A percentile compares a stretch with the other conserved stretches of the same genome.
Conservation (phyloP, 2,113 vertebrate genomes). For the Xerus inauris region DNA sequence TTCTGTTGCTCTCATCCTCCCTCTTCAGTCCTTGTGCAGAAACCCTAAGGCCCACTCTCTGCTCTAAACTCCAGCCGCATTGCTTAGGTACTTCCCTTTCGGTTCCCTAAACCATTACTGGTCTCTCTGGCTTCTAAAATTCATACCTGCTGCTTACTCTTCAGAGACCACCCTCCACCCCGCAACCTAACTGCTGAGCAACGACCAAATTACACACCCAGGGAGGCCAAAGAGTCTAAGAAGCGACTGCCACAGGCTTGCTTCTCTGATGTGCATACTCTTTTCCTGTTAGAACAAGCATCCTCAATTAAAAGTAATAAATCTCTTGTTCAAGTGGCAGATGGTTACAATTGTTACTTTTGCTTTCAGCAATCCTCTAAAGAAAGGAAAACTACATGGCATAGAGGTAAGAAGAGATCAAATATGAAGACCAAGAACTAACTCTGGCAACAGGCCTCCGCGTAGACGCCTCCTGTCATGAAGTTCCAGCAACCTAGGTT, state of each 20-base stretch:
- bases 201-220: background rate
- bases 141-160: background rate
- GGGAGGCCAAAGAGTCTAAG: background rate
- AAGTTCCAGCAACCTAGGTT: background rate
- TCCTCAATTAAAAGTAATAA: slow-evolving; percentile 7
- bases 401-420: background rate
- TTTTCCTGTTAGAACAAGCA: slow-evolving; percentile 7
- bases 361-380: background rate
- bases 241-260: background rate
- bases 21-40: background rate
- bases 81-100: background rate
- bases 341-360: background rate
- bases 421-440: background rate
- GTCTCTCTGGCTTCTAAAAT: background rate
- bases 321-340: slow-evolving; percentile 6
- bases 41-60: background rate
- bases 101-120: background rate
- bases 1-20: background rate
- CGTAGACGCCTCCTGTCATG: background rate
- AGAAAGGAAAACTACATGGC: background rate
- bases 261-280: background rate
- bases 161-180: background rate
- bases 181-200: background rate
- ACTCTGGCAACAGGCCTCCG: background rate
- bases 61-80: background rate